Evolutionary conservation across 2,797 vertebrate genomes (phyloP).

Genomic region (Staurois parvus): DNA sequence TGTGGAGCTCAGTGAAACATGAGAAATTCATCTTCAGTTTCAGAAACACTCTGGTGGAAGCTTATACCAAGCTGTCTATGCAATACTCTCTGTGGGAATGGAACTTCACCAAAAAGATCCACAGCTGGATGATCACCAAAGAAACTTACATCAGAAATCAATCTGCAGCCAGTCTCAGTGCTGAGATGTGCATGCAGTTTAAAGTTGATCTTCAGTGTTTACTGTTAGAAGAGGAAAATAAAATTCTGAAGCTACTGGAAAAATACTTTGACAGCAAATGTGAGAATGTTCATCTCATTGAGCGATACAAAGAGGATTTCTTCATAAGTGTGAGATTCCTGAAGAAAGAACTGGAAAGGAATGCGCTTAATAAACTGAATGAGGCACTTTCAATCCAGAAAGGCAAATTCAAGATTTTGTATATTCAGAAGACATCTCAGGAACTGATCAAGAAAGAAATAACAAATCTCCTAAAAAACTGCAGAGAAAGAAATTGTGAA

Average conservation of each 20-base stretch:
- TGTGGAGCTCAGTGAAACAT: constrained; percentile 74
- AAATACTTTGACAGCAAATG: constrained; percentile 68
- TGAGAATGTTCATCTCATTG: constrained; percentile 66
- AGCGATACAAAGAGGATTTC: constrained; percentile 70
- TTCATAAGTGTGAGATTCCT: constrained; percentile 67
- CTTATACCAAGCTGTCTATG: constrained; percentile 73
- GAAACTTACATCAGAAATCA: constrained; percentile 45
- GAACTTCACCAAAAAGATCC: constrained; percentile 67
- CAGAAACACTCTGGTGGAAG: constrained; percentile 70
- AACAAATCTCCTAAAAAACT: constrained; percentile 66
- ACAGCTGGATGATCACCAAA: constrained; percentile 69
- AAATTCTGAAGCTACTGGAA: constrained; percentile 67
- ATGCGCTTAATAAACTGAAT: constrained; percentile 65
- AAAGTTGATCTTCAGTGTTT: neutral
- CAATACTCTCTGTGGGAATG: constrained; percentile 71
- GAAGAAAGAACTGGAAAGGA: constrained; percentile 45
- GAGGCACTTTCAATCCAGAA: constrained; percentile 67
- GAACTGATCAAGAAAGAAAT: constrained; percentile 70
- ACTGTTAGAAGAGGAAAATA: constrained; percentile 43
- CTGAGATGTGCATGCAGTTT: neutral
- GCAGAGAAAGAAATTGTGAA: constrained; percentile 64
- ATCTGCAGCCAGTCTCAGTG: neutral
- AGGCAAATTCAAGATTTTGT: constrained; percentile 66
- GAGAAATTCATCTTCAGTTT: constrained; percentile 65
- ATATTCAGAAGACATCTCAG: constrained; percentile 67